These are phyloP conservation scores for Lanistes nyassanus DNA, from an alignment of 1,140 invertebrate genomes.

Conservation along the genomic window DNA sequence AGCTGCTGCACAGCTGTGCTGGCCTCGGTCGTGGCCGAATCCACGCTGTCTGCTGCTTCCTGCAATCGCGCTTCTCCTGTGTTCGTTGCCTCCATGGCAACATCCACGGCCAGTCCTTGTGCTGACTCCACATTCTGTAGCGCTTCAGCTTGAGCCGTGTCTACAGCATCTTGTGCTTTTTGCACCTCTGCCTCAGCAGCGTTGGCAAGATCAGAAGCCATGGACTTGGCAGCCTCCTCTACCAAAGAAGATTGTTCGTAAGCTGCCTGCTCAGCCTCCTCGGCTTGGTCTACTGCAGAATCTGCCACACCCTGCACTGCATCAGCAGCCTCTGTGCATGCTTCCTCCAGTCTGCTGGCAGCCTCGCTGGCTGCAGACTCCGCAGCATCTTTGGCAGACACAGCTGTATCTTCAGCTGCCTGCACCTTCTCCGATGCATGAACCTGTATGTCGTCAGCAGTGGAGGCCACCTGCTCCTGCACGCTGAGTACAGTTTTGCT, in stretches of 20 bases:
- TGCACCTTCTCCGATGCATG: background rate
- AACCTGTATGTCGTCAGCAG: conserved; percentile 2
- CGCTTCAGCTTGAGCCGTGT: background rate
- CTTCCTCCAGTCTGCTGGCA: background rate
- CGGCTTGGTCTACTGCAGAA: background rate
- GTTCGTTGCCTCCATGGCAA: background rate
- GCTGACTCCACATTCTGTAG: background rate
- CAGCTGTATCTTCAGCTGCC: background rate
- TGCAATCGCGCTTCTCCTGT: background rate
- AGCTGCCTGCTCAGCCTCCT: background rate
- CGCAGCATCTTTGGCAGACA: conserved; percentile 8
- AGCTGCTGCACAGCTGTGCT: background rate
- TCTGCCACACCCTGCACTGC: conserved; percentile 11
- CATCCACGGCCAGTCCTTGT: background rate
- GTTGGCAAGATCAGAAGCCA: background rate
- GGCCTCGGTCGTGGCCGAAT: too few species aligned
- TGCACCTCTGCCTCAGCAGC: conserved; percentile 10
- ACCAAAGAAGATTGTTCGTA: background rate
- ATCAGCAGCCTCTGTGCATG: conserved; percentile 10
- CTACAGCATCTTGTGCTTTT: conserved; percentile 2
- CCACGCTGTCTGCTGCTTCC: background rate
- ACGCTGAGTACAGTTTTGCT: background rate
- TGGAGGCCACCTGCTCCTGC: conserved; percentile 5
- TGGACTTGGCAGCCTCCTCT: background rate
- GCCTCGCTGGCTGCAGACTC: conserved; percentile 2